Evolutionary conservation across 2,113 vertebrate genomes (phyloP).

Genomic region (Cyprinodon brontotheroides): DNA sequence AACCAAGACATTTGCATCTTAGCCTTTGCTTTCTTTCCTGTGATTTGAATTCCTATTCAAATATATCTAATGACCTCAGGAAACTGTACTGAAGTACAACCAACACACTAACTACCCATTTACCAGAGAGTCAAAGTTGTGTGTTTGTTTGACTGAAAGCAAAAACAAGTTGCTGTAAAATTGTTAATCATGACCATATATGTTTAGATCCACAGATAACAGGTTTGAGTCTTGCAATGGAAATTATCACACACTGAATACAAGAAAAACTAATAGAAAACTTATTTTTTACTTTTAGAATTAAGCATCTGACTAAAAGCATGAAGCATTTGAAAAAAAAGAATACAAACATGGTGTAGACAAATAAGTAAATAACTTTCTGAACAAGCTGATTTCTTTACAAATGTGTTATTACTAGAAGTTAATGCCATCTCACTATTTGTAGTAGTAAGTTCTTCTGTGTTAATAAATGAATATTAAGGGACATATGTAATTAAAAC

Average conservation of each 20-base stretch:
- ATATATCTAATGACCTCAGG: neutral
- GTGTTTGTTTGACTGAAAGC: neutral
- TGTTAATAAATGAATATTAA: too few relatives aligned
- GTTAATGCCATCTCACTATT: neutral
- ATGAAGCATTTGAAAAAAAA: neutral
- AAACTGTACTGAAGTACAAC: neutral
- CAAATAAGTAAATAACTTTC: too few relatives aligned
- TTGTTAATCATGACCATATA: neutral
- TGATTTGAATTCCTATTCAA: conserved; percentile 43
- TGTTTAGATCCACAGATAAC: neutral
- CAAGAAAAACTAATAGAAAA: neutral
- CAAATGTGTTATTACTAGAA: neutral
- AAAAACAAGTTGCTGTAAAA: neutral
- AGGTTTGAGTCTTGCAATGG: neutral
- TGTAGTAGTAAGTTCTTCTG: too few relatives aligned
- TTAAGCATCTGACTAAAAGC: neutral
- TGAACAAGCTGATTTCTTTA: neutral
- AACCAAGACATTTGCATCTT: conserved; percentile 35
- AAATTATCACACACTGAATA: neutral
- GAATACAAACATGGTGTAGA: too few relatives aligned
- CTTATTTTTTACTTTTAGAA: neutral
- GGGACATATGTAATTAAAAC: neutral
- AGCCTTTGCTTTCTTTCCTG: conserved; percentile 1
- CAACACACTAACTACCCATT: neutral
- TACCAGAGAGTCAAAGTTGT: neutral